Conservation (phyloP, 2,797 vertebrate genomes). For the Schizopygopsis pylzovi region DNA sequence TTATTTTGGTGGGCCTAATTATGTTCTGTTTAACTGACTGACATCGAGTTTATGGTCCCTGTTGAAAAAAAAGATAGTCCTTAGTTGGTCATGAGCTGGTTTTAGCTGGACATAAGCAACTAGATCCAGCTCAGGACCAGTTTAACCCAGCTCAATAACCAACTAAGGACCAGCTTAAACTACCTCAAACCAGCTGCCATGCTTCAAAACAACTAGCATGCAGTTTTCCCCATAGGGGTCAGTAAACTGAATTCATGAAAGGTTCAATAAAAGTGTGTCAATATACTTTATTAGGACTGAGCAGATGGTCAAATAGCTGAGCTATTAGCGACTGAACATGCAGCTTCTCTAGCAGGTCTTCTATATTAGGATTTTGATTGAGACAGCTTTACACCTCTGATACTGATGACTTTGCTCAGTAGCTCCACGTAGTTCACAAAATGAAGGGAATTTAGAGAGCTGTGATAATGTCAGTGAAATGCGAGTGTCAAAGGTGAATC, state of each 20-base stretch:
- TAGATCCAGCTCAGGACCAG: background rate
- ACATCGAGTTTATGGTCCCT: background rate
- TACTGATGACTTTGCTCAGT: background rate
- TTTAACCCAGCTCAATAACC: background rate
- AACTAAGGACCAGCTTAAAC: no score
- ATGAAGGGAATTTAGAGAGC: background rate
- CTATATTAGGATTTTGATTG: slow-evolving; percentile 7
- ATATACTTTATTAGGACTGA: background rate
- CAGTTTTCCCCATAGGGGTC: no score
- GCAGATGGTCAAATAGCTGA: background rate
- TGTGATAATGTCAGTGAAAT: background rate
- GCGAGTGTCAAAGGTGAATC: background rate
- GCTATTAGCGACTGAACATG: background rate
- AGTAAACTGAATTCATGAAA: background rate
- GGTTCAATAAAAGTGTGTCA: background rate
- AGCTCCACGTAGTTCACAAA: background rate
- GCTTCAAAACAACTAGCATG: background rate
- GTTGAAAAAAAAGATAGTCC: no score
- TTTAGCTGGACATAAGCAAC: background rate
- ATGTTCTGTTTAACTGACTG: background rate
- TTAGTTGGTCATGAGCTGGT: no score
- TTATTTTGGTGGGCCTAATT: background rate
- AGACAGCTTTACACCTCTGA: slow-evolving; percentile 18
- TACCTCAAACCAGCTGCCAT: no score
- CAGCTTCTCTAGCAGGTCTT: background rate